Percentiles rank a stretch among this genome's conserved stretches.
These are phyloP conservation scores for Aphidoletes aphidimyza DNA, from an alignment of 2,888 invertebrate genomes.

Conservation along the genomic window DNA sequence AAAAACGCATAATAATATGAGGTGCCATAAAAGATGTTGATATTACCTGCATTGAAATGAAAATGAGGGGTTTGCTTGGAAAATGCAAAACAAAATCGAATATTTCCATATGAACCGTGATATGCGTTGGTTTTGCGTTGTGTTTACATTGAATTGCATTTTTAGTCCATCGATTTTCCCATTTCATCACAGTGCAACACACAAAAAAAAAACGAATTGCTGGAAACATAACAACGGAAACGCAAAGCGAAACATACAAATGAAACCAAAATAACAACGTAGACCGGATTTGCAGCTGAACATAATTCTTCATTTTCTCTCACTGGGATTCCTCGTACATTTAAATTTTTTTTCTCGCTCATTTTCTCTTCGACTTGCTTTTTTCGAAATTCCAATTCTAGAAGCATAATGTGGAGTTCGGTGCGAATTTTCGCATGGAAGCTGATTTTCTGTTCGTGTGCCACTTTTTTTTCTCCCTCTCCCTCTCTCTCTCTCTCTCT, in stretches of 20 bases:
- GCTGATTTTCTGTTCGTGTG: background rate
- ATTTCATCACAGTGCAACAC: background rate
- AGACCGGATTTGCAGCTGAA: constrained; percentile 13
- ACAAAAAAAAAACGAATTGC: background rate
- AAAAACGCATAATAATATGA: background rate
- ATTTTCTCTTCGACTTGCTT: no score
- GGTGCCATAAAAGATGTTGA: background rate
- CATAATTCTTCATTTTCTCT: constrained; percentile 47
- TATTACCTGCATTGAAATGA: background rate
- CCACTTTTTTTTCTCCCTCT: background rate
- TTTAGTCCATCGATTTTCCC: background rate
- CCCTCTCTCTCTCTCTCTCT: no score
- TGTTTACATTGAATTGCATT: background rate
- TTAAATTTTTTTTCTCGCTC: no score
- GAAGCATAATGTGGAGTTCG: background rate
- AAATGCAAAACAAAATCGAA: background rate
- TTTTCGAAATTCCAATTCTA: background rate
- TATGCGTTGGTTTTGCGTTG: no score
- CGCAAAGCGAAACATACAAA: background rate
- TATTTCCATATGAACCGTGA: no score
- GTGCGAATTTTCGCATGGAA: background rate
- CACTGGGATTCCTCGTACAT: background rate
- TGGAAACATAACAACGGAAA: constrained; percentile 22
- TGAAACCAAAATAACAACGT: background rate
- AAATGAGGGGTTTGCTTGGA: background rate